phyloP scores from a whole-genome alignment of 2,797 vertebrate species.

The Megalops cyprinoides region DNA sequence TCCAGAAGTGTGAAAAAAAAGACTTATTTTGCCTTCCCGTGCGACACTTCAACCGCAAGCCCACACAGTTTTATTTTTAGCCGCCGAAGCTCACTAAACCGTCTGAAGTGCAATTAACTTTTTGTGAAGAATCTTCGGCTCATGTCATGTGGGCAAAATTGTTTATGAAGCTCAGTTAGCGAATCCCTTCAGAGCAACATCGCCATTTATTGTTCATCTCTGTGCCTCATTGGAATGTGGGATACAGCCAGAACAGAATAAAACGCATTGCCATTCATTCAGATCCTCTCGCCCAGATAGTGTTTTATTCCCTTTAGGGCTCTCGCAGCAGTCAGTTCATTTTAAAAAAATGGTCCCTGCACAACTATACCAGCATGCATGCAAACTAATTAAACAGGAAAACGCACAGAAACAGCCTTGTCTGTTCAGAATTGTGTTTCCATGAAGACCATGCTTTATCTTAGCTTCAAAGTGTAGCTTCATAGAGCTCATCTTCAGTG shows the following conservation, averaged over 20 bases:
- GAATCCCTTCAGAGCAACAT: not conserved
- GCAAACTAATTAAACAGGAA: too few relatives aligned
- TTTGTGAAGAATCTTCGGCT: not conserved
- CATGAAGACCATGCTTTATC: too few relatives aligned
- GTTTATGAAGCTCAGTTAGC: not conserved
- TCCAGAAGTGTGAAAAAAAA: not conserved
- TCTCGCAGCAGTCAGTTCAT: too few relatives aligned
- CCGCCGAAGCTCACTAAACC: not conserved
- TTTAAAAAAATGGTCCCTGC: too few relatives aligned
- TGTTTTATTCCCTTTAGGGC: not conserved
- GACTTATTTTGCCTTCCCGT: not conserved
- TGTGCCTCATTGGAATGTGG: not conserved
- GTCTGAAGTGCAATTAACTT: not conserved
- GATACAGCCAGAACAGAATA: not conserved
- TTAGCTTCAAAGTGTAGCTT: too few relatives aligned
- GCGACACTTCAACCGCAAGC: not conserved
- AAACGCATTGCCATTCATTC: not conserved
- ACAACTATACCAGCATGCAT: too few relatives aligned
- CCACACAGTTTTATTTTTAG: conserved; percentile 3
- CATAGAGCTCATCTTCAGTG: too few relatives aligned
- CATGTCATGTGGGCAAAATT: not conserved
- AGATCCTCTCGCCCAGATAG: not conserved
- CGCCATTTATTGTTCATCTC: not conserved
- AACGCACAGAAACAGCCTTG: too few relatives aligned
- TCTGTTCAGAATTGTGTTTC: too few relatives aligned